Base-by-base conservation (phyloP, 1,140 invertebrate genomes). In the Drosophila erecta region DNA sequence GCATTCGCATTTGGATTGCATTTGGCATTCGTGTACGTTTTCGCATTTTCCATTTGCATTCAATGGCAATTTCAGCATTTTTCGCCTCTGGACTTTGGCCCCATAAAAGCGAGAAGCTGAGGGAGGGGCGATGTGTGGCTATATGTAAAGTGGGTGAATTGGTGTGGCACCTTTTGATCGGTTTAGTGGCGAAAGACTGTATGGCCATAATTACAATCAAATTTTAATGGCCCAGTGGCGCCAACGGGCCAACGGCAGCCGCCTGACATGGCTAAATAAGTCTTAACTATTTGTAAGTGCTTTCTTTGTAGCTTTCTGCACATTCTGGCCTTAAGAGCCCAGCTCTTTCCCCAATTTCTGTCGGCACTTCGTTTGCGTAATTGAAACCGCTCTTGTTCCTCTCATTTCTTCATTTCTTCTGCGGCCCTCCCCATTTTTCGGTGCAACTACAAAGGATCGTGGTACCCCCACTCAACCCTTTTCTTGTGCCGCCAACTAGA, bases 41-140 rank as follows among this genome's bases (percentile, higher is more conserved):
- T 60, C 64, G 79, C 79, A 49, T 81, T 71, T 71, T 49, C 50
- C 65, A 71, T 71, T 59, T 72, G 72, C 78, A 73, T 81, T 64
- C 78, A 87, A 78, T 81, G 73, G 74, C 64, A 59, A 81, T 77
- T 76, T 81, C 60, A 58, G 54, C 51, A 79, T 80, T 77, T 65
- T 72, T 60, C 61, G 59, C 37, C 66, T 81, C 77, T 87, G 83
- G 79, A 87, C 83, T 87, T 87, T 87, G 83, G 55, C 71, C 79
- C 49, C 75, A 81, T 81, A 71, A 85, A 75, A 78, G 7, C 30
- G 35, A 15, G 47, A 24, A 33, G 20, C 27, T 27, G 11, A 24
- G 15, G 22, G 12, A 15, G 15, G 33, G 15, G 17, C 2, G 41
- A 1, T 14, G 58, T 15, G 40, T 27, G 3, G 14, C 24, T 30